Base-by-base conservation (phyloP, 2,888 invertebrate genomes). In the Neuroscelio doddi region DNA sequence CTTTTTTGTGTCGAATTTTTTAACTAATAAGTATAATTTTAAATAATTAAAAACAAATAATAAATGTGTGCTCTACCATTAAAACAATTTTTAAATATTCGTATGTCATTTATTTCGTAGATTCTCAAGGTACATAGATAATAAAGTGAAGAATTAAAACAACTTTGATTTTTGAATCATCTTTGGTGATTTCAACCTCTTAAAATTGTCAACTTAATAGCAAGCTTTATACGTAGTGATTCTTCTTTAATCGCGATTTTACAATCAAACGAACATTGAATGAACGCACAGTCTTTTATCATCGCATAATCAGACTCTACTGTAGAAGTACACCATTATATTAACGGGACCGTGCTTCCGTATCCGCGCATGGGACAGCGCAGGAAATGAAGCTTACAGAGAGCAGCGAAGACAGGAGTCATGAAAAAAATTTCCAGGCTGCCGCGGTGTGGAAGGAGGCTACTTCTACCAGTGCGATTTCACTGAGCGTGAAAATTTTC, bases 311-410 rank as follows among this genome's bases (percentile, higher is more conserved):
- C 49, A 44, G 42, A 34, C 55, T 53, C 41, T 46, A 56, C 2
- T 21, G 21, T 5, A 21, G 5, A 21, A 2, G 5, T 5, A 3
- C 5, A 61, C 61, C 56, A 61, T 65, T 65, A 61, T 42, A 57
- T 50, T 53, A 47, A 56, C 45, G 47, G 52, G 61, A 59, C 56
- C 52, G 56, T 61, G 61, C 51, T 56, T 65, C 65, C 65, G 65
- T 61, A 65, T 56, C 52, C 55, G 49, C 39, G 52, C 47, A 14
- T 44, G 59, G 51, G 58, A 58, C 59, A 21, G 51, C 36, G 30
- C 17, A n/a, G 50, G 29, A 38, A 51, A 57, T 45, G 58, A 55
- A 51, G 21, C 21, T 5, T 21, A 21, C 21, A 5, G 21, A 21
- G 21, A 21, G 21, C n/a, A n/a, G 46, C 36, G 30, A 32, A 64